These are phyloP conservation scores for Peromyscus californicus DNA, from an alignment of 2,113 vertebrate genomes.

Conservation along the genomic window DNA sequence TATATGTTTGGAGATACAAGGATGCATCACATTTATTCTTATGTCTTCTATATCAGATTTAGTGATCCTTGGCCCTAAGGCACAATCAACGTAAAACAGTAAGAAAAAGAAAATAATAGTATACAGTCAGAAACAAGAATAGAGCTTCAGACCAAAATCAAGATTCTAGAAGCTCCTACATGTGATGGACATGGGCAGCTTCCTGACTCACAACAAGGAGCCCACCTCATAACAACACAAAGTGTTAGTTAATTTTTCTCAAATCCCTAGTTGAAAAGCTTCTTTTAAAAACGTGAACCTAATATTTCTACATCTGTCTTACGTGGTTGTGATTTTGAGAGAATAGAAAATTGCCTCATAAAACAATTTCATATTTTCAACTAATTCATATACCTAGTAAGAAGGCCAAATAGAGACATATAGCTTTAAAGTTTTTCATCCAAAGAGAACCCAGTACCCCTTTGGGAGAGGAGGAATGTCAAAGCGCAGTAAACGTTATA, in stretches of 20 bases:
- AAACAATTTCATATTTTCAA: not conserved
- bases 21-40: not conserved
- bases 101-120: not conserved
- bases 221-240: not conserved
- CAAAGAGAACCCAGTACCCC: not conserved
- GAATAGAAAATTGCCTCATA: not conserved
- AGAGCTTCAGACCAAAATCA: not conserved
- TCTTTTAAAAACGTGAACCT: not conserved
- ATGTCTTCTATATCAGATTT: not conserved
- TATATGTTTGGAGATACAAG: not conserved
- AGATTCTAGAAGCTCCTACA: not conserved
- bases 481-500: not conserved
- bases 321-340: not conserved
- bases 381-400: not conserved
- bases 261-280: not conserved
- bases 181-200: not conserved
- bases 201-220: not conserved
- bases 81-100: not conserved
- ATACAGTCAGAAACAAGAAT: not conserved
- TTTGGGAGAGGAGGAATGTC: rapidly evolving
- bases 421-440: not conserved
- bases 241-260: constrained; percentile 3
- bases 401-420: not conserved
- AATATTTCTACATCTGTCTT: not conserved
- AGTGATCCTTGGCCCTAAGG: not conserved